These are phyloP conservation scores for Pseudomugil tenellus DNA, from an alignment of 2,797 vertebrate genomes.

Conservation along the genomic window DNA sequence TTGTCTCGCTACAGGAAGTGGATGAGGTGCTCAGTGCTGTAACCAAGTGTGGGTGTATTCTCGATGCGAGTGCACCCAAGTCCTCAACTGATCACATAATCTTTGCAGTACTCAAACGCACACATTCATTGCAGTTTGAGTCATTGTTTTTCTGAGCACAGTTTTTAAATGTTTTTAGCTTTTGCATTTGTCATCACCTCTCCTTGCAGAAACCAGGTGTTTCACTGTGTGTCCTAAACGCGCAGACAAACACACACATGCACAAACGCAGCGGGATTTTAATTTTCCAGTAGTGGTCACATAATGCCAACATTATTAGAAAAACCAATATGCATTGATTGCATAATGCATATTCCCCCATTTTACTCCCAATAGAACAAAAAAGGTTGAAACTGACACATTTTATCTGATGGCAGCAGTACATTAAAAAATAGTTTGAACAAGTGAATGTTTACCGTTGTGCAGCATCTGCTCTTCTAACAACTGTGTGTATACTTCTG, in stretches of 20 bases:
- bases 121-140: constrained; percentile 10
- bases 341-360: too few species aligned
- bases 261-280: constrained; percentile 20
- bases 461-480: too few species aligned
- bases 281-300: constrained; percentile 28
- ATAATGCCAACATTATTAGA: constrained; percentile 41
- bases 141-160: constrained; percentile 23
- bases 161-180: constrained; percentile 36
- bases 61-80: constrained; percentile 13
- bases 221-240: constrained; percentile 9
- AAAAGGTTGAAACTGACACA: too few species aligned
- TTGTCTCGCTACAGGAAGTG: not conserved
- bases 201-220: constrained; percentile 5
- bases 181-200: constrained; percentile 13
- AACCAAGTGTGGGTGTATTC: constrained; percentile 24
- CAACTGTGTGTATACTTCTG: too few species aligned
- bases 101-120: constrained; percentile 7
- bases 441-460: too few species aligned
- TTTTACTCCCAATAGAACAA: too few species aligned
- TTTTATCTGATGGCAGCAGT: too few species aligned
- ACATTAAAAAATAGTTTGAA: too few species aligned
- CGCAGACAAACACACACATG: too few species aligned
- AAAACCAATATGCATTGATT: too few species aligned
- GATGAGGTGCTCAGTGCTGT: constrained; percentile 13
- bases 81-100: constrained; percentile 38